phyloP scores from a whole-genome alignment of 2,113 vertebrate genomes.

The Bucco capensis region DNA sequence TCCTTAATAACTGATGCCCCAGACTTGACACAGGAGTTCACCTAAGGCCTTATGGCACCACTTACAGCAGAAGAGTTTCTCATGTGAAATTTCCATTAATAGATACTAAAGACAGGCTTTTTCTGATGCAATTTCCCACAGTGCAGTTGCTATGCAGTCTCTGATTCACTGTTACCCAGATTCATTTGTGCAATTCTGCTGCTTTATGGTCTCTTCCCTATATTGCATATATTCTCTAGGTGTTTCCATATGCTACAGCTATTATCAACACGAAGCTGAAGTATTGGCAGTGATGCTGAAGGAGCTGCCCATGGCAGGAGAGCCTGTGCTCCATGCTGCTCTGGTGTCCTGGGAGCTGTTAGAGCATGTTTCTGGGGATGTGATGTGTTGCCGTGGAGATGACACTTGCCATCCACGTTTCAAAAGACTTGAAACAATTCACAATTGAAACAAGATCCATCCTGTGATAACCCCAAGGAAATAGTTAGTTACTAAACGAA shows the following conservation, averaged over 20 bases:
- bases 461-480: background rate
- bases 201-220: background rate
- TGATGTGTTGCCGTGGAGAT: slow-evolving; percentile 6
- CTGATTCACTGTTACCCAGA: background rate
- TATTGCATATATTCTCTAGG: background rate
- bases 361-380: background rate
- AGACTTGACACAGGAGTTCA: background rate
- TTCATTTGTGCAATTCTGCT: background rate
- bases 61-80: background rate
- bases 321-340: background rate
- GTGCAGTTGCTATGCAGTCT: background rate
- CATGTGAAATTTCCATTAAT: background rate
- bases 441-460: slow-evolving; percentile 30
- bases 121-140: background rate
- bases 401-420: slow-evolving; percentile 18
- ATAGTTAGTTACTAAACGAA: background rate
- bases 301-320: background rate
- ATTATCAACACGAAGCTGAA: background rate
- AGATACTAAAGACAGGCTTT: background rate
- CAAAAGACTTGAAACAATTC: slow-evolving; percentile 18
- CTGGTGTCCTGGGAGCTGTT: background rate
- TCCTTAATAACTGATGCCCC: background rate
- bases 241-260: background rate
- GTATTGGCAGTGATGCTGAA: fast-evolving
- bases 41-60: background rate